Base-by-base conservation (phyloP, 2,797 vertebrate species). In the Etheostoma perlongum region DNA sequence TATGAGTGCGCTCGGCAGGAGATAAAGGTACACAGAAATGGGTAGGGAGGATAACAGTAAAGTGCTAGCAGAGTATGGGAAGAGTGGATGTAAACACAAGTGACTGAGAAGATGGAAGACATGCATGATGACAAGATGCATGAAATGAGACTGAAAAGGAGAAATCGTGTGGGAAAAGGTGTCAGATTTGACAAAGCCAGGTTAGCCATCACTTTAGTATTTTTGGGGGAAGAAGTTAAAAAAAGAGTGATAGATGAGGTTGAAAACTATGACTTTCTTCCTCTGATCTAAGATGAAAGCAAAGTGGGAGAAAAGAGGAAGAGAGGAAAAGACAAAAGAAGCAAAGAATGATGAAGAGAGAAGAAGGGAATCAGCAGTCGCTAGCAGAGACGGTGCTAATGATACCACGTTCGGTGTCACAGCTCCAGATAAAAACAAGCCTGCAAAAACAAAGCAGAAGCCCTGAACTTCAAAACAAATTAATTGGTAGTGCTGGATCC, bases 401-500 rank as follows among this genome's bases (percentile, higher is more conserved):
- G 85, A 87, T 89, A 82, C 64, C 79, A 51, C 66, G 72, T 85
- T 86, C 55, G 1, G 63, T 88, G 83, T 88, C 84, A 74, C 64
- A 79, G 67, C 61, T 80, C 18, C 18, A 44, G 52, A 83, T 72
- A 83, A 51, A 81, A 81, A 86, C 72, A 82, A 77, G 63, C 44
- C 58, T 63, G 68, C 74, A 76, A 85, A 90, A 74, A 86, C 76
- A 91, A 85, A 83, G 72, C 72, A 68, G 33, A 79, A 83, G 79
- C 81, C 70, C 67, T 53, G 62, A 89, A 92, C 88, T 89, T 90
- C 85, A 91, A 91, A 91, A 87, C 85, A 86, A 76, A 80, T 88
- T 92, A 93, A 93, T 90, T 93, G 89, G 92, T 85, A 81, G 79
- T 63, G 81, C 72, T 72, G 76, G 64, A 70, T 89, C 82, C 71